phyloP scores from a whole-genome alignment of 2,888 invertebrate species.

The Agapostemon virescens region DNA sequence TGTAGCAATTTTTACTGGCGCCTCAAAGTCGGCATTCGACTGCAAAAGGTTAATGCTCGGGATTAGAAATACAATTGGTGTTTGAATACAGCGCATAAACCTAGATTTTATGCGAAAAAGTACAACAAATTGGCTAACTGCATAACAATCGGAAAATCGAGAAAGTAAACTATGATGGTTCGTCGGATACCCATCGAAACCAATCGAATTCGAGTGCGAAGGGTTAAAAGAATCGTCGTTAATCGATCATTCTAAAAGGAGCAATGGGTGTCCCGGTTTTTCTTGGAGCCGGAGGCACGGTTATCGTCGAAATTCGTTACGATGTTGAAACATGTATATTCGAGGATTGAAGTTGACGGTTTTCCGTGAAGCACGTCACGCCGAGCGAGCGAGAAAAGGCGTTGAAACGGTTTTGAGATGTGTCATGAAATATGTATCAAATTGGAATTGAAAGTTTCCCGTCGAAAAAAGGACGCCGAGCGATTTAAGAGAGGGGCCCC shows the following conservation, averaged over 20 bases:
- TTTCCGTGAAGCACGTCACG: background rate
- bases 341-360: background rate
- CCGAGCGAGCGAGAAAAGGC: background rate
- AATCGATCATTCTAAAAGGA: slow-evolving; percentile 62
- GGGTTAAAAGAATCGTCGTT: slow-evolving; percentile 50
- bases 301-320: background rate
- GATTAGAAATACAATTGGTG: no score
- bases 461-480: background rate
- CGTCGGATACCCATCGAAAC: no score
- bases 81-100: no score
- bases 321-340: background rate
- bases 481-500: background rate
- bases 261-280: slow-evolving; percentile 15
- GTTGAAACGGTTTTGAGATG: background rate
- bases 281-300: background rate
- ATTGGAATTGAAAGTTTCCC: background rate
- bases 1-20: no score
- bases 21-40: no score
- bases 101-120: no score
- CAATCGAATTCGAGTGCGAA: no score
- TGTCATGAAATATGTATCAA: background rate
- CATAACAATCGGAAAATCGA: no score
- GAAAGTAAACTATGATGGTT: no score
- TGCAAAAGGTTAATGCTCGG: no score
- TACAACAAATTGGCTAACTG: no score